Evolutionary conservation across 2,113 vertebrate genomes (phyloP), one percentile per base, ranked within the genome.

Genomic region (Stigmatopora nigra): DNA sequence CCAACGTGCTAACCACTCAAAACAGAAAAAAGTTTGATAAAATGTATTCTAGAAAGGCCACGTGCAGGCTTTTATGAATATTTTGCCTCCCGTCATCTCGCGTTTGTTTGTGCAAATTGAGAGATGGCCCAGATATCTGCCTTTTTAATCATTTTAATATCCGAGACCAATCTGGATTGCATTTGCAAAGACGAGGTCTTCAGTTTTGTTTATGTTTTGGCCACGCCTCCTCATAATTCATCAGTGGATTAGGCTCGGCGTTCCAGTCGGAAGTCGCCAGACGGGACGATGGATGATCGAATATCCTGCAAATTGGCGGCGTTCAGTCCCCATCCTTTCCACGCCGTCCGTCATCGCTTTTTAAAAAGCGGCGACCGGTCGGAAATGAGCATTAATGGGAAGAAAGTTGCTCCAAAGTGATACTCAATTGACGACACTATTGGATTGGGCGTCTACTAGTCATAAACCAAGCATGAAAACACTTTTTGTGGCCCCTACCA

Each of bases 251-350:
- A 10, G 22, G 20, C 35, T 56, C 46, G 51, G 3, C 19, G 13
- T 45, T 46, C 15, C 38, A 11, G 2, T 22, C 10, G 53, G 31
- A 41, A 5, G 8, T 13, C 17, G 16, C 4, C 60, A 58, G 74
- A 75, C 70, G 59, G 16, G 67, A 63, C 45, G 66, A 78, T 64
- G 44, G 67, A 78, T 67, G 59, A 20, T 63, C 49, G 75, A 81
- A 84, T 78, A 78, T 82, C 64, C 68, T 73, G 72, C 44, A 25
- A 61, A 47, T 20, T 31, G 25, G 25, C 25, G 11, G 14, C 51
- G 47, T 48, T 69, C 63, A 41, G 11, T 36, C 48, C 16, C 62
- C 2, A 71, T 78, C 45, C 47, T 7, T 46, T 57, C 20, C 13
- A 62, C n/a, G 15, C 38, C 14, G 41, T 61, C 58, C 14, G 17